Conservation (phyloP, 1,140 invertebrate genomes). For the Drosophila miranda region DNA sequence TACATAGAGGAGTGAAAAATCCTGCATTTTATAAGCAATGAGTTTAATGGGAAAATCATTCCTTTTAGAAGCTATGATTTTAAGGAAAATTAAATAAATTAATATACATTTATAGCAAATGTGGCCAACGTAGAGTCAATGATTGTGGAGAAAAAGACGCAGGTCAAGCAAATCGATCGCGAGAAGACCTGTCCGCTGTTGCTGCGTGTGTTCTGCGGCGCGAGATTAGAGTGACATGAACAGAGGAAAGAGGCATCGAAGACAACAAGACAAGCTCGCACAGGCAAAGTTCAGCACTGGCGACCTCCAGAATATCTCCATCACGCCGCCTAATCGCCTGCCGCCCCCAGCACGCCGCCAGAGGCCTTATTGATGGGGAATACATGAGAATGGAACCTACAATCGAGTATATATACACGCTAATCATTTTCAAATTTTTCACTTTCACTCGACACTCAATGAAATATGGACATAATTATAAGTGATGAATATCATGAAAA, state of each 20-base stretch:
- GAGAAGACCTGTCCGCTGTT: constrained; percentile 98
- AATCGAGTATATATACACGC: constrained; percentile 23
- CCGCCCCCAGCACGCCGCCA: constrained; percentile 87
- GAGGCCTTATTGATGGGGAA: constrained; percentile 74
- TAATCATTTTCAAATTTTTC: constrained; percentile 61
- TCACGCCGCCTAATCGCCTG: constrained; percentile 93
- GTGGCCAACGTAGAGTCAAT: constrained; percentile 89
- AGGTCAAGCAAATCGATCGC: constrained; percentile 87
- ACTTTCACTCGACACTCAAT: constrained; percentile 61
- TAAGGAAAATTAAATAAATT: too few relatives aligned
- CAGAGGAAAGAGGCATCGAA: constrained; percentile 94
- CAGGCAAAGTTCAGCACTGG: constrained; percentile 95
- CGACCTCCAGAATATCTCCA: constrained; percentile 98
- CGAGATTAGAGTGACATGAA: constrained; percentile 97
- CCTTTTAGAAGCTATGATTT: too few relatives aligned
- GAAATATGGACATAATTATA: constrained; percentile 72
- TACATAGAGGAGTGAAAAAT: too few relatives aligned
- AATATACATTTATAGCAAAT: not conserved
- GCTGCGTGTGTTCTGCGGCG: constrained; percentile 97
- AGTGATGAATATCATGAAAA: too few relatives aligned
- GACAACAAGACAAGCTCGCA: constrained; percentile 93
- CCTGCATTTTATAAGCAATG: too few relatives aligned
- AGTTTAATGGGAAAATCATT: too few relatives aligned
- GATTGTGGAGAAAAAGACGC: constrained; percentile 91
- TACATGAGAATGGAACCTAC: not conserved